Evolutionary conservation across 2,888 invertebrate genomes (phyloP).

Genomic region (Napeogenes inachia): DNA sequence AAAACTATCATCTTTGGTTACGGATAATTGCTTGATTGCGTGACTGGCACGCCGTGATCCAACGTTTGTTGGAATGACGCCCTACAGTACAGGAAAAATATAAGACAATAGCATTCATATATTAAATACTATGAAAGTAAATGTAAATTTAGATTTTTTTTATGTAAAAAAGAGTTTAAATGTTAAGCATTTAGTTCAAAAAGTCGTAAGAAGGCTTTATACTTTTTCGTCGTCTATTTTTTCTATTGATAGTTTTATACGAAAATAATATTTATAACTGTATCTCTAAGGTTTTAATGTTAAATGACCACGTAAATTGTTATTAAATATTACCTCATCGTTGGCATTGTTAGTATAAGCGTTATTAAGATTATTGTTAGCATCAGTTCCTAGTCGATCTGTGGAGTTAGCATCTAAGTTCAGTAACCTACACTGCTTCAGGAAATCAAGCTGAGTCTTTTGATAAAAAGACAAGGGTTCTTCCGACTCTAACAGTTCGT

Average conservation of each 20-base stretch:
- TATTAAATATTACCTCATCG: conserved; percentile 26
- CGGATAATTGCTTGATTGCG: conserved; percentile 69
- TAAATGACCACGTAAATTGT: conserved; percentile 8
- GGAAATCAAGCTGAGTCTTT: conserved; percentile 67
- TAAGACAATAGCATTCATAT: no score
- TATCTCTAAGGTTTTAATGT: no score
- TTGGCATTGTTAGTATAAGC: conserved; percentile 49
- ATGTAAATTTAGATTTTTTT: no score
- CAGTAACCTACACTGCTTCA: conserved; percentile 70
- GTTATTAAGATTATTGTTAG: conserved; percentile 50
- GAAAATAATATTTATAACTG: no score
- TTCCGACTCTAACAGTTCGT: conserved; percentile 52
- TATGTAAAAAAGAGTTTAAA: no score
- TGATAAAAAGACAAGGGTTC: conserved; percentile 71
- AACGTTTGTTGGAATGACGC: conserved; percentile 65
- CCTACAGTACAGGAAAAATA: conserved; percentile 39
- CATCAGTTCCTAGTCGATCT: conserved; percentile 48
- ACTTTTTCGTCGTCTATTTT: no score
- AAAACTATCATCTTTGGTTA: conserved; percentile 74
- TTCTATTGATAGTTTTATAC: no score
- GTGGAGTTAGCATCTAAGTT: conserved; percentile 62
- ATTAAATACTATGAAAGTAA: no score
- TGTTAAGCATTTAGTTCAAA: no score
- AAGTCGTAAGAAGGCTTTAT: no score
- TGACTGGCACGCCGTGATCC: conserved; percentile 74